A percentile compares a stretch with the other conserved stretches of the same genome.
Conservation (phyloP, 2,113 vertebrate genomes). For the Todiramphus chloris region DNA sequence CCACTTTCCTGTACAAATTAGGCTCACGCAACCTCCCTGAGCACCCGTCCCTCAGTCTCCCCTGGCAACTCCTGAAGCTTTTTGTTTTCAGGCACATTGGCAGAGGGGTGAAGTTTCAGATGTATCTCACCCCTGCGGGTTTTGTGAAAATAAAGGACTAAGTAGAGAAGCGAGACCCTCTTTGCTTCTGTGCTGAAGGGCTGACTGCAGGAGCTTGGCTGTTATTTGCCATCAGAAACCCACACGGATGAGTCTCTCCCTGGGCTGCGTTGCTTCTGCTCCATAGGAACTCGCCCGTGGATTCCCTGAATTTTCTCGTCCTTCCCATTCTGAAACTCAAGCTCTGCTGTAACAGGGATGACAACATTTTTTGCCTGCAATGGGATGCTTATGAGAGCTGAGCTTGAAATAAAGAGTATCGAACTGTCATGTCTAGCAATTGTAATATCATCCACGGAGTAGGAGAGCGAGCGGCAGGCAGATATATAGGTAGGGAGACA, state of each 20-base stretch:
- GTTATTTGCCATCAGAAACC: conserved; percentile 20
- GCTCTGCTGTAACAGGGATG: conserved; percentile 17
- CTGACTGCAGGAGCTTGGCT: background rate
- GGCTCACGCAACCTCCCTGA: background rate
- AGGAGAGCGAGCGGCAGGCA: conserved; percentile 16
- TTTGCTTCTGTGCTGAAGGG: background rate
- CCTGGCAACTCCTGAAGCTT: background rate
- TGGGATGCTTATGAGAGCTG: background rate
- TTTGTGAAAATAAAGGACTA: conserved; percentile 14
- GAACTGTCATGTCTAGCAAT: background rate
- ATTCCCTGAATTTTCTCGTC: conserved; percentile 5
- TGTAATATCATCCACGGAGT: background rate
- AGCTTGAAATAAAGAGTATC: conserved; percentile 15
- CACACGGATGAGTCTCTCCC: background rate
- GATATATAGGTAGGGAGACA: background rate
- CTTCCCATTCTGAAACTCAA: background rate
- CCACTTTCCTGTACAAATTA: background rate
- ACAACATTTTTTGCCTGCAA: background rate
- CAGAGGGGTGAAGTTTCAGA: conserved; percentile 12
- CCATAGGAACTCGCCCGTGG: background rate
- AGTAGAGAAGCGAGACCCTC: background rate
- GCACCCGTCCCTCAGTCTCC: background rate
- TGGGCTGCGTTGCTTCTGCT: conserved; percentile 22
- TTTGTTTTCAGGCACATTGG: conserved; percentile 8
- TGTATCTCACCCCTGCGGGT: background rate